Evolutionary conservation across 2,888 invertebrate genomes (phyloP), one percentile per base, ranked within the genome.

Genomic region (Willowsia nigromaculata): DNA sequence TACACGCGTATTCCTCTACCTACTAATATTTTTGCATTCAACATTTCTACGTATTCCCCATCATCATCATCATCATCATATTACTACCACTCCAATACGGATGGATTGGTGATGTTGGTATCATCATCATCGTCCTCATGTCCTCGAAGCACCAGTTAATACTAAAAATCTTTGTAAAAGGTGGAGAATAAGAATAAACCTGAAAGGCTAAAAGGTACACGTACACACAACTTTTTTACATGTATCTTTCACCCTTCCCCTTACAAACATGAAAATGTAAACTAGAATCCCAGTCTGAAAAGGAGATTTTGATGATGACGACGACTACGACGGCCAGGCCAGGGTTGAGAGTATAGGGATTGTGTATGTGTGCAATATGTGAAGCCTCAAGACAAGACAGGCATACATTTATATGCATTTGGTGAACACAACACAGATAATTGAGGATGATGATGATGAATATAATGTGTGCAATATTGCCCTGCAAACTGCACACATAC

Each of bases 221-320:
- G 68, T 68, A 15, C 15, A 65, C n/a, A 68, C 68, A 40, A 1
- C 6, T n/a, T 68, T 68, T 68, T 40, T 68, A 37, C 68, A 37
- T 68, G 9, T 40, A 40, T 68, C 37, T 68, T 30, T 68, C 40
- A n/a, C 68, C 68, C 40, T 40, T 68, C 40, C 22, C 22, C 18
- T 40, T 40, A n/a, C 27, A 22, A 68, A 18, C 18, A 68, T 11
- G 18, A 68, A 68, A 68, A 40, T 22, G 22, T 40, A 33, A n/a
- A 43, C 50, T n/a, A 62, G 62, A 62, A 62, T 62, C 33, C 62
- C 37, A 18, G 40, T 37, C 40, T 68, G 68, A 40, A 68, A 22
- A 68, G 62, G 37, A 68, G 68, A 68, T 68, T 68, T 68, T 15
- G 68, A 40, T 68, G 68, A 68, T 5, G 68, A 68, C 40, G 68